Evolutionary conservation across 2,888 invertebrate genomes (phyloP), one percentile per base, ranked within the genome.

Genomic region (Venustoraphidia nigricollis): DNA sequence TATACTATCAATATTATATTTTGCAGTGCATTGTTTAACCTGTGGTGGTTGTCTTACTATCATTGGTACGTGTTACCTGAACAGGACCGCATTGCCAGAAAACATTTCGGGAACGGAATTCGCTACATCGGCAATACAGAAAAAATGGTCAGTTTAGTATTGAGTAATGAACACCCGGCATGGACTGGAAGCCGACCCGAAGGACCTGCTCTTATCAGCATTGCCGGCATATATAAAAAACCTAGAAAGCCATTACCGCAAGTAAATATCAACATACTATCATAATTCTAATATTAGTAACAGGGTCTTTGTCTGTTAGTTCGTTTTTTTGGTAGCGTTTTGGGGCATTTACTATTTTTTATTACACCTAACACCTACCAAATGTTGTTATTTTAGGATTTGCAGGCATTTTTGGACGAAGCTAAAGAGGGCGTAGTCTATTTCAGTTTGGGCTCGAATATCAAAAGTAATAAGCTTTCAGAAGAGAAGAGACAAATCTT

Each of bases 401-500:
- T 61, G n/a, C 46, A 59, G 34, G 46, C 51, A 9, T 58, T 55
- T 42, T 47, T 59, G 34, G 56, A 57, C 34, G 52, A 48, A 38
- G 54, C 55, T 13, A 45, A 52, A 8, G 50, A 58, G 8, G 60
- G 60, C 0, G 55, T 56, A 17, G 52, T 61, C 38, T 56, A 54
- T 46, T 57, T 61, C 49, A 60, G 59, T 46, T 51, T 62, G 34
- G 62, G 62, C 2, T 56, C 60, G 8, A 56, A 57, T 34, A 53
- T 59, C 2, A 51, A 56, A 45, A 55, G 53, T n/a, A 52, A 49
- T 10, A 47, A 50, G 27, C 41, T 60, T 51, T 47, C 58, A 4
- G 52, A 53, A 11, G 49, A 54, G 13, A 55, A 52, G 14, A 27
- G 27, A 6, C 27, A 27, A 27, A 27, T 27, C 6, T 27, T 27